Conservation (phyloP, 2,888 invertebrate genomes). For the Drosophila austrosaltans region DNA sequence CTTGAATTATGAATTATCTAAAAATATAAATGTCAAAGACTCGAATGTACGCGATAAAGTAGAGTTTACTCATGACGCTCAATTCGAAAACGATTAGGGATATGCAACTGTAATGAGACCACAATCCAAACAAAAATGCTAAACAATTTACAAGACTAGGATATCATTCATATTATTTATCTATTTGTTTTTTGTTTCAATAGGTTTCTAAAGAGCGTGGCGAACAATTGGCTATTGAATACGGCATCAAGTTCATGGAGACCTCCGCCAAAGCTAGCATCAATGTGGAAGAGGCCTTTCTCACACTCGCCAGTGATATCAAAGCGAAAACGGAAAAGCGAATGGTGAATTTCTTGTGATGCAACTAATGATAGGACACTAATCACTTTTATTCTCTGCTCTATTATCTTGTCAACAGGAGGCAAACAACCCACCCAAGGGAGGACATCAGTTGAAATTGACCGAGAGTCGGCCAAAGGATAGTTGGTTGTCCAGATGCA, state of each 20-base stretch:
- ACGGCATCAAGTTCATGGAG: slow-evolving; percentile 99
- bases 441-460: slow-evolving; percentile 91
- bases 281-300: slow-evolving; percentile 99
- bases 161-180: not conserved
- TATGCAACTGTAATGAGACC: too few species aligned
- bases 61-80: not conserved
- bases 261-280: slow-evolving; percentile 99
- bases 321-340: slow-evolving; percentile 99
- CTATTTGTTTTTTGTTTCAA: slow-evolving; percentile 11
- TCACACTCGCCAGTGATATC: slow-evolving; percentile 98
- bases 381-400: not conserved
- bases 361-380: slow-evolving; percentile 16
- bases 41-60: not conserved
- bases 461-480: slow-evolving; percentile 92
- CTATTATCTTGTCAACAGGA: slow-evolving; percentile 85
- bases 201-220: slow-evolving; percentile 97
- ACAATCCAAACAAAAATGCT: too few species aligned
- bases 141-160: too few species aligned
- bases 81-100: too few species aligned
- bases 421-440: slow-evolving; percentile 94
- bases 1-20: not conserved
- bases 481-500: slow-evolving; percentile 94
- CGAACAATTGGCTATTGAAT: slow-evolving; percentile 98
- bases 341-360: slow-evolving; percentile 87
- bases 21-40: too few species aligned